phyloP scores from a whole-genome alignment of 2,797 vertebrate species.

The Smutsia temminckii region DNA sequence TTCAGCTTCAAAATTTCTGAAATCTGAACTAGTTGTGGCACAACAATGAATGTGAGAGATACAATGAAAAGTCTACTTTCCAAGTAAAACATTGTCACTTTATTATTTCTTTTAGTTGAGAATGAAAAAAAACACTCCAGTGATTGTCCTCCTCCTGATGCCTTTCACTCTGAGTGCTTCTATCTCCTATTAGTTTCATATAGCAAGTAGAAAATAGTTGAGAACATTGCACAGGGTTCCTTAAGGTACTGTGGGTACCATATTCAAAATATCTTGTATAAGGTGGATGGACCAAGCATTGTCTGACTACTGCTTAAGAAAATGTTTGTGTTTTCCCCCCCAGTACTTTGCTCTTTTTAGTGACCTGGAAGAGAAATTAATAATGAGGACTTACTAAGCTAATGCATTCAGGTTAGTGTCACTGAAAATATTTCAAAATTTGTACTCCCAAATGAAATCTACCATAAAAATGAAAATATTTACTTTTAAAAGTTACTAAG shows the following conservation, averaged over 20 bases:
- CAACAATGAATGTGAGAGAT: background rate
- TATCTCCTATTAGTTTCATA: background rate
- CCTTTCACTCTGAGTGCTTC: background rate
- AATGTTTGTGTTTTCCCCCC: background rate
- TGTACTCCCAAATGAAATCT: background rate
- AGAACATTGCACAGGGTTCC: background rate
- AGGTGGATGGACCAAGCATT: background rate
- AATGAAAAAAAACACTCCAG: background rate
- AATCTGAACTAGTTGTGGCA: background rate
- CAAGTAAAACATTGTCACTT: conserved; percentile 11
- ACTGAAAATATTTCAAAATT: conserved; percentile 33
- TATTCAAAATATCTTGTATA: background rate
- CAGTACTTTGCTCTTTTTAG: background rate
- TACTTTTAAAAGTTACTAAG: conserved; percentile 10
- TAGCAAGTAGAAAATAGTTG: background rate
- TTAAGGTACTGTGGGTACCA: background rate
- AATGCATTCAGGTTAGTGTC: background rate
- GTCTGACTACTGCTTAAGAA: background rate
- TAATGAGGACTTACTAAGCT: background rate
- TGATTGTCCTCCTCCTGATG: background rate
- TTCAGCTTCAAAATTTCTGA: conserved; percentile 31
- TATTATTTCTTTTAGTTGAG: background rate
- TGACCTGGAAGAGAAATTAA: conserved; percentile 5
- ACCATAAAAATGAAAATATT: background rate
- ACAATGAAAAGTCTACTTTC: background rate